Percentiles rank a stretch among this genome's conserved stretches.
Evolutionary conservation across 2,888 invertebrate genomes (phyloP).

Genomic region (Siphlonurus alternatus): DNA sequence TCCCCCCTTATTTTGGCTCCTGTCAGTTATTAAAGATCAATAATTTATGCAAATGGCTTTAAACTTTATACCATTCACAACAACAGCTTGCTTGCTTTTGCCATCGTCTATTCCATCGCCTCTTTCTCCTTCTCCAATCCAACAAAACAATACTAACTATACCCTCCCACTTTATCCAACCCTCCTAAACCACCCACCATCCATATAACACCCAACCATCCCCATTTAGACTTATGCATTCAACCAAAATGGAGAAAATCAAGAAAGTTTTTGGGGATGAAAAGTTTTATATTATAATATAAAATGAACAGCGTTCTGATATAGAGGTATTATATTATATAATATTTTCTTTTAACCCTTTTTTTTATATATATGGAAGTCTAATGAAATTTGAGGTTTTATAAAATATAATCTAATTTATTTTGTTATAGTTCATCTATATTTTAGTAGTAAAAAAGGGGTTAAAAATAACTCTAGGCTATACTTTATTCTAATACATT

Average conservation of each 20-base stretch:
- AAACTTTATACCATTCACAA: slow-evolving; percentile 9
- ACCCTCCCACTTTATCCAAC: not conserved
- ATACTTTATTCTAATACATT: no score
- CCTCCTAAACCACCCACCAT: not conserved
- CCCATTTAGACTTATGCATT: not conserved
- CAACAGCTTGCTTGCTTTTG: slow-evolving; percentile 7
- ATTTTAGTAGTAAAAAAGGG: no score
- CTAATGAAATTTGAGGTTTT: not conserved
- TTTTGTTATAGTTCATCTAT: no score
- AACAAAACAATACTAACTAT: not conserved
- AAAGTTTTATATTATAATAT: not conserved
- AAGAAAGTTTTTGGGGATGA: not conserved
- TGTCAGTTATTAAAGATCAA: slow-evolving; percentile 12
- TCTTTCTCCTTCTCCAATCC: no score
- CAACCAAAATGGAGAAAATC: not conserved
- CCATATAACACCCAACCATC: not conserved
- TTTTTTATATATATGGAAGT: not conserved
- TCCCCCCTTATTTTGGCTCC: slow-evolving; percentile 5
- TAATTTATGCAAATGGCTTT: slow-evolving; percentile 11
- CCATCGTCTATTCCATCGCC: no score
- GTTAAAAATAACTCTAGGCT: no score
- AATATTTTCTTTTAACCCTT: not conserved
- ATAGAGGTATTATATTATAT: not conserved
- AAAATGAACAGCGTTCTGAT: not conserved
- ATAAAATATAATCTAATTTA: not conserved